phyloP scores from a whole-genome alignment of 2,113 vertebrate genomes.

The Philantomba maxwellii region DNA sequence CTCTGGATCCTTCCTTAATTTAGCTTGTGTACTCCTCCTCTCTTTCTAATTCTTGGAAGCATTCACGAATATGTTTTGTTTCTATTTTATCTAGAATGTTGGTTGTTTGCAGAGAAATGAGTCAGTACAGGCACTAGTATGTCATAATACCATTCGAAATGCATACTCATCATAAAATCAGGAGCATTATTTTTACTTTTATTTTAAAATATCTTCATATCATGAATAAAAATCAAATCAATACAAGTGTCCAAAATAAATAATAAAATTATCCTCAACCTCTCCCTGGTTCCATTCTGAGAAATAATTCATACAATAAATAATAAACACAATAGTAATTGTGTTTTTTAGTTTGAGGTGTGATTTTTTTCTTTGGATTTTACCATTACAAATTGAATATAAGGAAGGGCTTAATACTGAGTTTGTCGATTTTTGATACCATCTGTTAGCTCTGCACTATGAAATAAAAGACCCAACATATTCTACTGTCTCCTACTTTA shows the following conservation, averaged over 20 bases:
- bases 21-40: neutral
- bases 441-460: neutral
- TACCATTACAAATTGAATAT: neutral
- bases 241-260: neutral
- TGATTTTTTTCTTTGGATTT: neutral
- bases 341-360: neutral
- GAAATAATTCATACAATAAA: neutral
- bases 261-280: neutral
- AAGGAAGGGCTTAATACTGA: neutral
- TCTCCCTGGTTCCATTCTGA: neutral
- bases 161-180: neutral
- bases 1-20: neutral
- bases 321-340: neutral
- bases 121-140: neutral
- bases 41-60: neutral
- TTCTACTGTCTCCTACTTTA: neutral
- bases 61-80: neutral
- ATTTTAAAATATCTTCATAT: neutral
- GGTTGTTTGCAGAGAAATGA: neutral
- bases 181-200: neutral
- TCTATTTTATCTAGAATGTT: neutral
- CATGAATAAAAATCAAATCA: slow-evolving; percentile 24
- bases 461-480: neutral
- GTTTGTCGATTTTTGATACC: neutral
- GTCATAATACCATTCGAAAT: neutral